Evolutionary conservation across 2,888 invertebrate species (phyloP), one percentile per base, ranked within the genome.

Genomic region (Arge pagana): DNA sequence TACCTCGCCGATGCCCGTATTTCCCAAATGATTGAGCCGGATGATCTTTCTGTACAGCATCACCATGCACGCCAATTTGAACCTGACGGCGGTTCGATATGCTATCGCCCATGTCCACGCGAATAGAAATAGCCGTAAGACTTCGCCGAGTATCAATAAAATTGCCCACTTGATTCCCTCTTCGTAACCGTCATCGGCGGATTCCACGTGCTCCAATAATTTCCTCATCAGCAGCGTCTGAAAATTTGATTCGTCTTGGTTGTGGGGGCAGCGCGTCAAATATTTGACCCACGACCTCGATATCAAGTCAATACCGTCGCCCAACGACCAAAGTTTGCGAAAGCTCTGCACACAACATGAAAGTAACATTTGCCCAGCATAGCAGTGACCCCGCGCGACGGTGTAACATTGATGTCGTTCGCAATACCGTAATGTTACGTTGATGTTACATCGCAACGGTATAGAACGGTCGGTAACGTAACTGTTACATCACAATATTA

Each of bases 81-180:
- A 55, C 58, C 78, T 66, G 31, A 72, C 52, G 15, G 71, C 77
- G 26, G 78, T 78, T 60, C 75, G 74, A 56, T 80, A 81, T 62
- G 79, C 81, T 35, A 80, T 67, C 35, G 78, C 77, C 80, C 82
- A 83, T 30, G 78, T 74, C 61, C 78, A 69, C 7, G 80, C 77
- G 50, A 81, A 78, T 45, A 79, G 70, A n/a, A 79, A 59, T 8
- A 78, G 74, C 30, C 82, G 74, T 3, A 75, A 49, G 23, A 80
- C 54, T 63, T 83, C 83, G 36, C 77, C 76, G 0, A 77, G 19
- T n/a, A 76, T 68, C 23, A 83, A 64, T 1, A 77, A 65, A 1
- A 76, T 24, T 7, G 79, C 79, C 77, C 81, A 80, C 7, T 70
- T 68, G 4, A 81, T 57, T 3, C 82, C 83, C 48, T 75, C 70